Percentiles rank a stretch among this genome's conserved stretches.
Conservation (phyloP, 2,113 vertebrate genomes). For the Irena cyanogastra region DNA sequence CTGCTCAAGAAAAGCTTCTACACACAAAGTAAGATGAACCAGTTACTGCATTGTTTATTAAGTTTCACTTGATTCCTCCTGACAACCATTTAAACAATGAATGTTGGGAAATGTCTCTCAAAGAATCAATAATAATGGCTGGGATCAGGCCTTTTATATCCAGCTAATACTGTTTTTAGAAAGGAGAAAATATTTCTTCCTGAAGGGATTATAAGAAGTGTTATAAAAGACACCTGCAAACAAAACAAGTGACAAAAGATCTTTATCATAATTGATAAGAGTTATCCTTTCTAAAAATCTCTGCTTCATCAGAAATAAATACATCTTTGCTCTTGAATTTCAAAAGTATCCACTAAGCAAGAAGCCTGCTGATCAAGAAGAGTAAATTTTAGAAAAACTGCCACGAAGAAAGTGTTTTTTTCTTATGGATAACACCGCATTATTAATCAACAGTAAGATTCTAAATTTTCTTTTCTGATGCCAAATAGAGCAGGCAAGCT, state of each 20-base stretch:
- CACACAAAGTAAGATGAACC: conserved; percentile 82
- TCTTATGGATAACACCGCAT: background rate
- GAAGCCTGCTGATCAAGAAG: background rate
- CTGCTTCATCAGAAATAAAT: conserved; percentile 29
- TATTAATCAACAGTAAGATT: background rate
- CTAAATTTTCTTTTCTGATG: background rate
- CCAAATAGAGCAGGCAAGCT: background rate
- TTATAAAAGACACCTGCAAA: conserved; percentile 93
- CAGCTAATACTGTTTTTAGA: conserved; percentile 86
- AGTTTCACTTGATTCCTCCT: conserved; percentile 93
- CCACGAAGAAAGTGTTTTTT: background rate
- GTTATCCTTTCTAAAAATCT: conserved; percentile 63
- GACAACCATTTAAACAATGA: conserved; percentile 98
- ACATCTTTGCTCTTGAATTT: background rate
- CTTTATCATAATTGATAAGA: conserved; percentile 80
- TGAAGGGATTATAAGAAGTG: conserved; percentile 85
- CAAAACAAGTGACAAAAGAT: conserved; percentile 83
- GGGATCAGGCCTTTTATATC: conserved; percentile 87
- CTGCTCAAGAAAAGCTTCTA: conserved; percentile 76
- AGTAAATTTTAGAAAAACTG: conserved; percentile 14
- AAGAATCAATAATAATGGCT: conserved; percentile 85
- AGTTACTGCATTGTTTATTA: conserved; percentile 87
- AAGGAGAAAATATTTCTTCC: conserved; percentile 90
- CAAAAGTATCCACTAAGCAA: conserved; percentile 44
- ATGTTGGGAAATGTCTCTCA: conserved; percentile 91